Evolutionary conservation across 1,140 invertebrate genomes (phyloP), one percentile per base, ranked within the genome.

Genomic region (Popillia japonica): DNA sequence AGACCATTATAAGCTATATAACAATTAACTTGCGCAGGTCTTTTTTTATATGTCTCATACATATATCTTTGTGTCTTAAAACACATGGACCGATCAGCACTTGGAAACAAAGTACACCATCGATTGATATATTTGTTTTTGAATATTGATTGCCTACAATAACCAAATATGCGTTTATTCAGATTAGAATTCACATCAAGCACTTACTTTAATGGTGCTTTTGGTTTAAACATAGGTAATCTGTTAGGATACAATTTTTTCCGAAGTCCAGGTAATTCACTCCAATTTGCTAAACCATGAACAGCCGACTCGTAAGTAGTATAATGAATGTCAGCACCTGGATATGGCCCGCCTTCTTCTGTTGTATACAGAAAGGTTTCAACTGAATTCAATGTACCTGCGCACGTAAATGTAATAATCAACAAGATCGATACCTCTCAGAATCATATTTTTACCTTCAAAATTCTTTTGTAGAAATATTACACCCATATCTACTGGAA

Each of bases 401-500:
- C 42, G 14, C 6, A 34, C 27, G 27, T 34, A 34, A 34, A 34
- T 34, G 27, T 34, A 34, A 4, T 34, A 34, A 14, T 48, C 44
- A 48, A 48, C 44, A 48, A 34, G 27, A 34, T 34, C 27, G 4
- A 34, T 34, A 34, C n/a, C n/a, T 34, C 27, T 34, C 1, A 34
- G 2, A 34, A 34, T 34, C 27, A 34, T 34, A 34, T 34, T 34
- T 34, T 55, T 55, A 55, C 48, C 48, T 55, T 55, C 48, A n/a
- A n/a, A 55, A n/a, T 55, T 55, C 17, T 95, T 85, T 83, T 94
- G 89, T 3, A 95, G 85, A 84, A 90, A 96, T 10, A 93, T 84
- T 1, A 94, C 85, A 8, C 97, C 97, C 85, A 97, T 88, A 85
- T 99, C 97, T 59, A 91, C 90, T 3, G 97, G 96, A 81, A 99